Conservation (phyloP, 2,797 vertebrate genomes). For the Pseudomugil tenellus region DNA sequence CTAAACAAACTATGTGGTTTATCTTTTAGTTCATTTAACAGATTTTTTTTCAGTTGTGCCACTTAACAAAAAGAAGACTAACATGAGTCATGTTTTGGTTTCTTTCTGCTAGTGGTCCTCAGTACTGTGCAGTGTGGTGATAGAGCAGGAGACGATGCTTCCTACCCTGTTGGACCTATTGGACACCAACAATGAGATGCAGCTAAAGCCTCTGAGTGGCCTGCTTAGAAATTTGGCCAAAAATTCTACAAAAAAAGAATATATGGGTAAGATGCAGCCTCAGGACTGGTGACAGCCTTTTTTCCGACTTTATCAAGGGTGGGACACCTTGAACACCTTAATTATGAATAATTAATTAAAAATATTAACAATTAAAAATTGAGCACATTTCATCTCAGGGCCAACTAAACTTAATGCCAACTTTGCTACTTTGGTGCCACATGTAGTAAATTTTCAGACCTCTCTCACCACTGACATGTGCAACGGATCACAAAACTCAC, state of each 20-base stretch:
- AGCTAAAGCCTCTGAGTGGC: constrained; percentile 90
- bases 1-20: not conserved
- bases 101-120: constrained; percentile 87
- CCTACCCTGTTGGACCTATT: constrained; percentile 90
- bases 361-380: too few species aligned
- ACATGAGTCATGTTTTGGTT: not conserved
- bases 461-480: too few species aligned
- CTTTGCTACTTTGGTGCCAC: too few species aligned
- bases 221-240: constrained; percentile 92
- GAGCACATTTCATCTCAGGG: too few species aligned
- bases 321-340: too few species aligned
- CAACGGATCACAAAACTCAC: too few species aligned
- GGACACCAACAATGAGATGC: constrained; percentile 85
- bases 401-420: too few species aligned
- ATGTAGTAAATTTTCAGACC: too few species aligned
- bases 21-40: not conserved
- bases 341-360: too few species aligned
- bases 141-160: constrained; percentile 93
- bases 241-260: constrained; percentile 89
- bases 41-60: not conserved
- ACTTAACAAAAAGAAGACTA: too few species aligned
- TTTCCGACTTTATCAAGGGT: too few species aligned
- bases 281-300: too few species aligned
- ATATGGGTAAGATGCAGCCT: constrained; percentile 88
- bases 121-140: constrained; percentile 87